A percentile compares a stretch with the other conserved stretches of the same genome.
Evolutionary conservation across 2,888 invertebrate species (phyloP).

Genomic region (Brachycybe producta): DNA sequence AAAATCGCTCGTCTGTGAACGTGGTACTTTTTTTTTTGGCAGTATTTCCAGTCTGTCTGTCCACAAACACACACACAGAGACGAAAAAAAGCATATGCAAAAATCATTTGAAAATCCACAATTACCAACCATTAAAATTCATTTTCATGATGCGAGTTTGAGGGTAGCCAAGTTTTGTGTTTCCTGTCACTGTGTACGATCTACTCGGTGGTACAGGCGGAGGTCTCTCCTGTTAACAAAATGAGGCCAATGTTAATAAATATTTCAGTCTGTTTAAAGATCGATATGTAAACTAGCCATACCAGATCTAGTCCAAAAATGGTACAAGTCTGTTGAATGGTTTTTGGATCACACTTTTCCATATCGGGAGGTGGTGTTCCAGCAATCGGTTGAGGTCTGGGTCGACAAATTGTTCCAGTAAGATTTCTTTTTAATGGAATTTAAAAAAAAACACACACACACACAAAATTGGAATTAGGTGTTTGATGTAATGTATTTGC

Average conservation of each 20-base stretch:
- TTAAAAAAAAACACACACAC: not conserved
- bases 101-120: too few relatives aligned
- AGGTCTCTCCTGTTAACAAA: slow-evolving; percentile 56
- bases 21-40: too few relatives aligned
- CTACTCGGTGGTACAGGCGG: slow-evolving; percentile 84
- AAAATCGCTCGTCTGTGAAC: too few relatives aligned
- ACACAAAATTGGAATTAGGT: too few relatives aligned
- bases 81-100: too few relatives aligned
- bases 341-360: slow-evolving; percentile 75
- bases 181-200: slow-evolving; percentile 77
- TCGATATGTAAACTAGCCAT: slow-evolving; percentile 27
- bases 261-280: not conserved
- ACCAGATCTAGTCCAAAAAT: slow-evolving; percentile 79
- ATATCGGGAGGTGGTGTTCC: slow-evolving; percentile 72
- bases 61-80: too few relatives aligned
- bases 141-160: slow-evolving; percentile 83
- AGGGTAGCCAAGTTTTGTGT: slow-evolving; percentile 81
- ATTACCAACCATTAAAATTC: slow-evolving; percentile 24
- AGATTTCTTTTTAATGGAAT: slow-evolving; percentile 4
- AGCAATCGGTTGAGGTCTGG: slow-evolving; percentile 77
- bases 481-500: not conserved
- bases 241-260: slow-evolving; percentile 20
- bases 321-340: slow-evolving; percentile 79
- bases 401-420: slow-evolving; percentile 36
- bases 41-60: too few relatives aligned